Conservation (phyloP, 2,797 vertebrate species). For the Coendou prehensilis region DNA sequence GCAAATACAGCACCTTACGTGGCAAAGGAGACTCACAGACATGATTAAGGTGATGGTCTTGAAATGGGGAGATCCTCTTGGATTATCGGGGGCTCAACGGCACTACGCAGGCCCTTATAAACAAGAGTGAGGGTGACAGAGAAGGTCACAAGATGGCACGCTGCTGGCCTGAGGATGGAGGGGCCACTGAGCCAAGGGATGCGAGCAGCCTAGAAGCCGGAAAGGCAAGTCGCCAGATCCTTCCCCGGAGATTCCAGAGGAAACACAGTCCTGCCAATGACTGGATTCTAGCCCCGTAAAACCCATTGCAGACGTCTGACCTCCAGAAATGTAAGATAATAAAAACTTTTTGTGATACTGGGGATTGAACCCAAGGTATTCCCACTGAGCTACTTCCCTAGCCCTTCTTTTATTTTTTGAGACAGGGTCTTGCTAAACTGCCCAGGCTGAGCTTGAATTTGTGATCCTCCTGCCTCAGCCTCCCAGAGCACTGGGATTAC, state of each 20-base stretch:
- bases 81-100: neutral
- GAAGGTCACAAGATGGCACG: neutral
- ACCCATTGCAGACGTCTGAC: neutral
- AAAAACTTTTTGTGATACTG: neutral
- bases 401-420: neutral
- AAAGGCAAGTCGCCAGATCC: neutral
- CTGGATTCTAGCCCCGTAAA: neutral
- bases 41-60: neutral
- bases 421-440: neutral
- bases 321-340: neutral
- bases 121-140: neutral
- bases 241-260: neutral
- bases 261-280: neutral
- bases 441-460: neutral
- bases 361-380: neutral
- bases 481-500: neutral
- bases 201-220: neutral
- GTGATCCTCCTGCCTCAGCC: neutral
- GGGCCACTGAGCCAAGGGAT: neutral
- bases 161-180: neutral
- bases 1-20: neutral
- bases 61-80: neutral
- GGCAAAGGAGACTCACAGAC: neutral
- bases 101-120: neutral
- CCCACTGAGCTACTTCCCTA: neutral